Evolutionary conservation across 2,797 vertebrate genomes (phyloP).

Genomic region (Necrosyrtes monachus): DNA sequence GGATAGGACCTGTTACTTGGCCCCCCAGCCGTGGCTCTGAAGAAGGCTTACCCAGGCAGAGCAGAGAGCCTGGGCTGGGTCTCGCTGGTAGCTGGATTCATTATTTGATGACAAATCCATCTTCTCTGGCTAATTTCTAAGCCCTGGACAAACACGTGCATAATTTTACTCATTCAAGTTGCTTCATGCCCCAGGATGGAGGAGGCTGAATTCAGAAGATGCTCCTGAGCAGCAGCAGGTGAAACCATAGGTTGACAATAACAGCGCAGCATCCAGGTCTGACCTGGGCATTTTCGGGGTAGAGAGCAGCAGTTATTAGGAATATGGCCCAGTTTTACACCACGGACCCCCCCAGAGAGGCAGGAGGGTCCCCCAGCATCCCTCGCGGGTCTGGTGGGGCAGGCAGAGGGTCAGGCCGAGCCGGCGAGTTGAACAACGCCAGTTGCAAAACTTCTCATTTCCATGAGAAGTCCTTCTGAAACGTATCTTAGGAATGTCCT

Average conservation of each 20-base stretch:
- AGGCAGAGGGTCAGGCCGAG: rapidly evolving
- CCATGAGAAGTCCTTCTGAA: background rate
- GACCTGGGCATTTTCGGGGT: background rate
- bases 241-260: background rate
- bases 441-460: background rate
- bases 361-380: background rate
- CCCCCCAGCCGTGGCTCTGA: background rate
- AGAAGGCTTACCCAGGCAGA: background rate
- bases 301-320: background rate
- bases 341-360: background rate
- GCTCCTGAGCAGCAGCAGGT: background rate
- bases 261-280: background rate
- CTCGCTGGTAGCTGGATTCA: background rate
- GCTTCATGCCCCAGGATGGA: background rate
- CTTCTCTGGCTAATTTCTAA: background rate
- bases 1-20: background rate
- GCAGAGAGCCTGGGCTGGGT: background rate
- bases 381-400: background rate
- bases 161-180: background rate
- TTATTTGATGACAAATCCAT: background rate
- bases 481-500: background rate
- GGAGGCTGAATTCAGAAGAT: background rate
- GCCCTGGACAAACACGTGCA: background rate
- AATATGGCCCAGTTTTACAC: background rate
- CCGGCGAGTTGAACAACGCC: rapidly evolving